Conservation (phyloP, 2,113 vertebrate species). For the Brachyhypopomus occidentalis region DNA sequence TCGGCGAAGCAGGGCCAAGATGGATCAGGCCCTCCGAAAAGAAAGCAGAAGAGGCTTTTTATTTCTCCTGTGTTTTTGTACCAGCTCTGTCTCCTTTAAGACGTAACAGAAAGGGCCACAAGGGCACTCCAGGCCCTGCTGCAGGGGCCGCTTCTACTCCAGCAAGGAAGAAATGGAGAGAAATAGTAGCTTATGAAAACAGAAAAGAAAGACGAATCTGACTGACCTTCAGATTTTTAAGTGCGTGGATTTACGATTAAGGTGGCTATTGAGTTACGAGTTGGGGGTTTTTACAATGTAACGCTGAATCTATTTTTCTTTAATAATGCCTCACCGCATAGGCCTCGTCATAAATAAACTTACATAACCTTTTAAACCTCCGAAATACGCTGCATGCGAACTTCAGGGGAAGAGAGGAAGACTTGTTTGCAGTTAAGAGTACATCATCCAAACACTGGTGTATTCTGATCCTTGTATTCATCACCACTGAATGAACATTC, state of each 20-base stretch:
- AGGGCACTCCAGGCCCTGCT: constrained; percentile 2
- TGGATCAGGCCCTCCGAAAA: constrained; percentile 22
- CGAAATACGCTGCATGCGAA: neutral
- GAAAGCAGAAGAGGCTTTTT: constrained; percentile 20
- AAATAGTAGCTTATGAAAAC: constrained; percentile 40
- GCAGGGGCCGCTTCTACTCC: constrained; percentile 7
- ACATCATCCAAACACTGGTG: constrained; percentile 34
- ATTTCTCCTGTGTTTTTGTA: neutral
- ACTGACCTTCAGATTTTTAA: constrained; percentile 22
- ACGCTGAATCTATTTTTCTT: constrained; percentile 24
- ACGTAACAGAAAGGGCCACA: constrained; percentile 16
- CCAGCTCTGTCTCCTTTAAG: neutral
- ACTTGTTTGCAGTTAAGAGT: neutral
- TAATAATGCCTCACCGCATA: constrained; percentile 17
- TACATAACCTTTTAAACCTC: constrained; percentile 17
- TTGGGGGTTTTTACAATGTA: neutral
- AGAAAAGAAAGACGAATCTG: constrained; percentile 14
- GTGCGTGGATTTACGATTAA: constrained; percentile 31
- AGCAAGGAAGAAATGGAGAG: constrained; percentile 7
- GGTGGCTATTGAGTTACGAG: constrained; percentile 21
- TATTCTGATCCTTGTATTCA: constrained; percentile 36
- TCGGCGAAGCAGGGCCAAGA: constrained; percentile 36
- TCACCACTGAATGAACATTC: constrained; percentile 34
- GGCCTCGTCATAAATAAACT: constrained; percentile 48
- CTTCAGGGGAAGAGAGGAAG: constrained; percentile 29